Percentiles rank a stretch among this genome's conserved stretches.
These are phyloP conservation scores for Myodes glareolus DNA, from an alignment of 2,113 vertebrate species.

Conservation along the genomic window DNA sequence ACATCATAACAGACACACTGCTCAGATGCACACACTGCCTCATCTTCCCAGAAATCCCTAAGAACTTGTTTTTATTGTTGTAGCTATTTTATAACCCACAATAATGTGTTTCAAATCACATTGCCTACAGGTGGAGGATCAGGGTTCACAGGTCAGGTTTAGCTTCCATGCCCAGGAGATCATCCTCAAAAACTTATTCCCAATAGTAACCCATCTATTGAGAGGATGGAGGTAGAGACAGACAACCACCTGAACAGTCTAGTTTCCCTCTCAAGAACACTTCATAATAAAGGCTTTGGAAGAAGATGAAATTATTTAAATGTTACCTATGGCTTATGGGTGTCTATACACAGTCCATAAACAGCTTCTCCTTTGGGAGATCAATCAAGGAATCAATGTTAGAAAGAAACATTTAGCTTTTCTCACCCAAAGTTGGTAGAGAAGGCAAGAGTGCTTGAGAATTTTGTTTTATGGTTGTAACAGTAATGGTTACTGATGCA, in stretches of 20 bases:
- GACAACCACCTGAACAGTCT: background rate
- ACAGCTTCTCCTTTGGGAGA: background rate
- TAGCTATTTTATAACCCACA: background rate
- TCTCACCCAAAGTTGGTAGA: background rate
- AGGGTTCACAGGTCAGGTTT: background rate
- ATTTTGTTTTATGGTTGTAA: background rate
- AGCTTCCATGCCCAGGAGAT: background rate
- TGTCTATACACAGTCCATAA: background rate
- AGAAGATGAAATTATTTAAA: background rate
- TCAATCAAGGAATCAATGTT: slow-evolving; percentile 6
- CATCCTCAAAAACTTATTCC: background rate
- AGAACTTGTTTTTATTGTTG: background rate
- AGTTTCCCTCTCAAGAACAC: background rate
- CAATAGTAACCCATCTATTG: background rate
- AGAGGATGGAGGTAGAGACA: background rate
- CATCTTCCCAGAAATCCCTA: background rate
- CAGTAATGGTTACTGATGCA: background rate
- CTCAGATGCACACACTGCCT: background rate
- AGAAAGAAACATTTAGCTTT: background rate
- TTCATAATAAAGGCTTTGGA: background rate
- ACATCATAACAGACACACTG: background rate
- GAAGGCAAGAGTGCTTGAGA: background rate
- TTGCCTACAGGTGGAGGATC: background rate
- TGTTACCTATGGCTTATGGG: background rate
- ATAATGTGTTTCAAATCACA: background rate